Base-by-base conservation (phyloP, 2,113 vertebrate genomes). In the Hoplias malabaricus region DNA sequence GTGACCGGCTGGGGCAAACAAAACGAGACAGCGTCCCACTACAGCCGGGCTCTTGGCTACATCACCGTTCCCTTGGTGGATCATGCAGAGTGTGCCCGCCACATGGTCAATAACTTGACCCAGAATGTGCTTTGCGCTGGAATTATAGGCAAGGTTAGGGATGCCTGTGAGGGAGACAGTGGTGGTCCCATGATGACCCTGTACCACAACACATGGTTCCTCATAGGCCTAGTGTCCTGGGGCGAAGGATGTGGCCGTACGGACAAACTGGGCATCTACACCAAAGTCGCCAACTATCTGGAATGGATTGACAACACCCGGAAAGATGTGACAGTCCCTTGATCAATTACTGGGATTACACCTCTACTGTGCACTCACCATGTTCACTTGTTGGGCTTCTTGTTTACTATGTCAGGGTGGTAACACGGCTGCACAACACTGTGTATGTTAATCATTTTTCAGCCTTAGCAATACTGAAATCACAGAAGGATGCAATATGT, bases 161-260 rank as follows among this genome's bases (percentile, higher is more conserved):
- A 99, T 10, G 93, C 98, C 70, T 99, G 98, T 12, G 81, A 80
- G 0, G 97, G 97, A 0, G 98, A 99, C 89, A 99, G 98, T 0
- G 98, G 98, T 0, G 98, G 98, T 0, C 98, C 98, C 0, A 96
- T 99, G 97, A 93, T 96, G 31, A 92, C 93, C 0, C 84, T 83
- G 8, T 94, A 93, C 48, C 88, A 46, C 0, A 75, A 89, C 25
- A 97, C 96, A 8, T 99, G 96, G 96, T 99, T 98, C 86, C 87
- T 99, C 69, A 48, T 98, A 0, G 98, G 98, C 12, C 86, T 99
- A 62, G 98, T 99, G 83, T 99, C 97, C 78, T 98, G 96, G 97
- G 98, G 97, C 0, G 96, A 99, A 79, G 95, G 95, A 67, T 99
- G 97, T 1, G 98, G 96, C 2, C 73, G 33, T 0, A 80, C 0